Evolutionary conservation across 2,797 vertebrate species (phyloP).

Genomic region (Acanthornis magna): DNA sequence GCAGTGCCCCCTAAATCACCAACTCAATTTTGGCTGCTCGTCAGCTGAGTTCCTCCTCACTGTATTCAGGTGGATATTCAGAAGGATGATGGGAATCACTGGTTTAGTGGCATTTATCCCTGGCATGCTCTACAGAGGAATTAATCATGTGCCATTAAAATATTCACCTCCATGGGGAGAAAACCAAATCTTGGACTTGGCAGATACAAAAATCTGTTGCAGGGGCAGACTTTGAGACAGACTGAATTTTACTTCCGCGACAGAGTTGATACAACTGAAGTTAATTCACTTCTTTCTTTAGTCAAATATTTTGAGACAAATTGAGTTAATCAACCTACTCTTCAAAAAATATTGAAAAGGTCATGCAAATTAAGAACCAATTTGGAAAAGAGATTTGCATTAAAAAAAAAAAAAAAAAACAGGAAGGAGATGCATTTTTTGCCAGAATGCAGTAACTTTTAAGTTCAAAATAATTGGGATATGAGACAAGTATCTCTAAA

Average conservation of each 20-base stretch:
- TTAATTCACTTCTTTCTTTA: slow-evolving; percentile 4
- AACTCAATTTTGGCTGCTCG: not conserved
- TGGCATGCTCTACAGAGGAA: not conserved
- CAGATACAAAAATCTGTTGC: not conserved
- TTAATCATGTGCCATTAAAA: fast-evolving
- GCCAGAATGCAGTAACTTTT: not conserved
- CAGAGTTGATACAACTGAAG: not conserved
- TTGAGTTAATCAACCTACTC: not conserved
- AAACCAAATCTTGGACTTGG: not conserved
- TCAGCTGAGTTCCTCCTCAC: not conserved
- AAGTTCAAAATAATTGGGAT: not conserved
- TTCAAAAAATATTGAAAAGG: not conserved
- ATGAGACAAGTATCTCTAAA: not conserved
- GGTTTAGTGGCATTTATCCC: not conserved
- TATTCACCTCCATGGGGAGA: not conserved
- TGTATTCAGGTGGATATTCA: not conserved
- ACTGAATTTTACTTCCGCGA: not conserved
- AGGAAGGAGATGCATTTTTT: not conserved
- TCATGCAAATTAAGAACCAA: not conserved
- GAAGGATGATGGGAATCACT: not conserved
- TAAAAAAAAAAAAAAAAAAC: not conserved
- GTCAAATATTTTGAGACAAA: slow-evolving; percentile 29
- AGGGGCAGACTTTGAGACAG: not conserved
- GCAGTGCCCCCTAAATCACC: not conserved
- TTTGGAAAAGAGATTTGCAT: not conserved